Conservation (phyloP, 2,113 vertebrate species). For the Xenopus borealis region DNA sequence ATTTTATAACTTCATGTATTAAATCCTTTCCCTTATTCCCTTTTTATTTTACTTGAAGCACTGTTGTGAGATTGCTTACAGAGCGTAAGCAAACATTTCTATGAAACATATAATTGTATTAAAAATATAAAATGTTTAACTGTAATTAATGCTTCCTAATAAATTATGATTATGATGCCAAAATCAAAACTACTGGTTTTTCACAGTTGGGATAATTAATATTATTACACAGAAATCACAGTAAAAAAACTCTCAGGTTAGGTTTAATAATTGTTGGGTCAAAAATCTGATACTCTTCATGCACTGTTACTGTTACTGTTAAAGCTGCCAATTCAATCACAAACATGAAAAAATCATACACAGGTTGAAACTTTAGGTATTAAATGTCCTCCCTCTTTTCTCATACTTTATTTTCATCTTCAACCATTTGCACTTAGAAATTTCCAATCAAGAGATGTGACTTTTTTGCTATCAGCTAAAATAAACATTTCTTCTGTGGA, state of each 20-base stretch:
- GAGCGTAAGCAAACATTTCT: neutral
- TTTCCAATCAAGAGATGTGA: conserved; percentile 30
- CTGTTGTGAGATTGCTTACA: neutral
- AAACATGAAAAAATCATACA: conserved; percentile 18
- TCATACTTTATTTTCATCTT: conserved; percentile 31
- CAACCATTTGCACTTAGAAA: conserved; percentile 43
- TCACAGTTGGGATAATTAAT: too few species aligned
- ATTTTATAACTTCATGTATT: too few species aligned
- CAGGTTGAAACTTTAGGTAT: conserved; percentile 11
- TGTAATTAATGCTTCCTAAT: too few species aligned
- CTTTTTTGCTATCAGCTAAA: conserved; percentile 46
- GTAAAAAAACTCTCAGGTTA: too few species aligned
- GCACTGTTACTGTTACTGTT: neutral
- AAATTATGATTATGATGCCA: too few species aligned
- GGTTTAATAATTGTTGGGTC: too few species aligned
- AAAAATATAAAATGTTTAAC: too few species aligned
- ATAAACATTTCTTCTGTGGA: conserved; percentile 45
- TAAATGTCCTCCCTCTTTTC: conserved; percentile 16
- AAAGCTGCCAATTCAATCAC: neutral
- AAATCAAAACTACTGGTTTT: too few species aligned
- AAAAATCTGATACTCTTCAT: too few species aligned
- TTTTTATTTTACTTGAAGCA: neutral
- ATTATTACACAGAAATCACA: too few species aligned
- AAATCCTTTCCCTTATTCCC: too few species aligned
- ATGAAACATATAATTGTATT: too few species aligned